Evolutionary conservation across 2,888 invertebrate species (phyloP).

Genomic region (Dryococelus australis): DNA sequence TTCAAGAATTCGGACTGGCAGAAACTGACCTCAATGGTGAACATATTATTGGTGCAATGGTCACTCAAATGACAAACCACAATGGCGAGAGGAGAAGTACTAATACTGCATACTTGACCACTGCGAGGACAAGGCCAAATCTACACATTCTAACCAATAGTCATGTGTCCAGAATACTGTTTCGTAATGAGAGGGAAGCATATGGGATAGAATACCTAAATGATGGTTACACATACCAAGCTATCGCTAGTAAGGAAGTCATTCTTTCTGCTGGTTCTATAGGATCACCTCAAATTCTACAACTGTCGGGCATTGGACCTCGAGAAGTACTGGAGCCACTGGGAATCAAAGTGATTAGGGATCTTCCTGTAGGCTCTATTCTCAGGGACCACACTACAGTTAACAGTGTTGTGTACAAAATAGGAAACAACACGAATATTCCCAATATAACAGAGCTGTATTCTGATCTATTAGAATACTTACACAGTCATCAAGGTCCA

Average conservation of each 20-base stretch:
- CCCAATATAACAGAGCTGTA: background rate
- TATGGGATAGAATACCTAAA: slow-evolving; percentile 84
- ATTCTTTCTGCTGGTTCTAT: slow-evolving; percentile 41
- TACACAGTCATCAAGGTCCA: background rate
- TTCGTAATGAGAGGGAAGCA: slow-evolving; percentile 66
- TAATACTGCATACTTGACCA: slow-evolving; percentile 62
- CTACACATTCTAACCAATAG: slow-evolving; percentile 57
- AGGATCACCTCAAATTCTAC: slow-evolving; percentile 70
- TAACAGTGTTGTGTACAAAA: background rate
- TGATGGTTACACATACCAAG: slow-evolving; percentile 70
- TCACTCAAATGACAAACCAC: slow-evolving; percentile 49
- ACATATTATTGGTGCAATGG: slow-evolving; percentile 56
- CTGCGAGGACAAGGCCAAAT: slow-evolving; percentile 46
- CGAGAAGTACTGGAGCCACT: slow-evolving; percentile 74
- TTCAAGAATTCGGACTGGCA: slow-evolving; percentile 55
- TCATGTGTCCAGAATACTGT: slow-evolving; percentile 61
- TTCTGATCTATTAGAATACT: background rate
- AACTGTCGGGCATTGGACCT: slow-evolving; percentile 90
- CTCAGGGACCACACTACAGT: slow-evolving; percentile 63
- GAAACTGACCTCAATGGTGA: slow-evolving; percentile 39
- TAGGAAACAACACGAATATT: background rate
- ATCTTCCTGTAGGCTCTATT: slow-evolving; percentile 84
- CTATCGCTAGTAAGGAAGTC: slow-evolving; percentile 60
- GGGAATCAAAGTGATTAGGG: slow-evolving; percentile 80
- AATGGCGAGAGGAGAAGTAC: slow-evolving; percentile 57